Base-by-base conservation (phyloP, 2,888 invertebrate genomes). In the Patella caerulea region DNA sequence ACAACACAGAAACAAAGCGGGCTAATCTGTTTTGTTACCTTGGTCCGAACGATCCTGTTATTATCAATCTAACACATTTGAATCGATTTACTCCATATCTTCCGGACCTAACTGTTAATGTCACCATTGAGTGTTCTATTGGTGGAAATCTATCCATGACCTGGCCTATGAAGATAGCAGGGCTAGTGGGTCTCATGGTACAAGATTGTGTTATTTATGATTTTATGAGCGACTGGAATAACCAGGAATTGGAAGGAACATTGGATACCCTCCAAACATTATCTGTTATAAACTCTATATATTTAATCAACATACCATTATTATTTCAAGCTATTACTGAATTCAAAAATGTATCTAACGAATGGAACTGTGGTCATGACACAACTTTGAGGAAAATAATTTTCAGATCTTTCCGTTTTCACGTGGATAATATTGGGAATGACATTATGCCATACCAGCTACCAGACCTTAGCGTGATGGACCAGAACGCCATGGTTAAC, bases 291-390 rank as follows among this genome's bases (percentile, higher is more conserved):
- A 65, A 65, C 24, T 65, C 7, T 19, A 11, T 24, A 0, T 24
- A 19, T 14, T 24, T 24, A 12, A 65, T 65, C 19, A 15, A 65
- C 24, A 65, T 24, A 5, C 19, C 19, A 24, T 14, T 11, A 19
- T 24, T 65, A 12, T 19, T 24, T 65, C 24, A 19, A 19, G 14
- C 19, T 14, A 65, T 65, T 24, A 19, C 19, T 3, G 14, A 65
- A 24, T 24, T 65, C 24, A 24, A 9, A 24, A 65, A 65, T 24
- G 24, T 19, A 11, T 24, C 19, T 24, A 19, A 24, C 1, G 65
- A 65, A 19, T 65, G 65, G 65, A 24, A 65, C 11, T 65, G 65
- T 65, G 65, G 65, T 14, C 65, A 65, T 65, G 65, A 65, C 24
- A 24, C n/a, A 65, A 65, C 65, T 9, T 19, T 65, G 24, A 19